A percentile compares a stretch with the other conserved stretches of the same genome.
Evolutionary conservation across 2,113 vertebrate genomes (phyloP).

Genomic region (Chaetura pelagica): DNA sequence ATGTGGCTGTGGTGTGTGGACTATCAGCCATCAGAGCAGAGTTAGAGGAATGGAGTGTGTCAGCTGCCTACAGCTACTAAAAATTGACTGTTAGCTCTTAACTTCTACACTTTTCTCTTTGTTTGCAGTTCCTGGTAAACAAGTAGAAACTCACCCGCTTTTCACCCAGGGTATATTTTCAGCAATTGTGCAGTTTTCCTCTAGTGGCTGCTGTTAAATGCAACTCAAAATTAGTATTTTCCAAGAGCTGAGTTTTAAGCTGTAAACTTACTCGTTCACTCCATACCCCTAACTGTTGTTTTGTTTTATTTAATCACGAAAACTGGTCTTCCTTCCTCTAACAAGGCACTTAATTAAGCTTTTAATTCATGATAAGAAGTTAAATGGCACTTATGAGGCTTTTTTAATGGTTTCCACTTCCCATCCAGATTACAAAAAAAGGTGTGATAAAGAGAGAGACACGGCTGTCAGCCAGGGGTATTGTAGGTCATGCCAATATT

Average conservation of each 20-base stretch:
- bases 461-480: conserved; percentile 76
- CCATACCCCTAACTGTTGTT: conserved; percentile 75
- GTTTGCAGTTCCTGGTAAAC: not conserved
- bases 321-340: conserved; percentile 73
- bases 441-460: conserved; percentile 64
- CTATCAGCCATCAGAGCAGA: not conserved
- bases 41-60: not conserved
- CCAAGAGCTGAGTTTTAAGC: conserved; percentile 44
- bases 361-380: conserved; percentile 81
- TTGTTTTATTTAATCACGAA: conserved; percentile 80
- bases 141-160: not conserved
- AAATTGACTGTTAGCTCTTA: not conserved
- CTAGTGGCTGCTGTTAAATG: conserved; percentile 41
- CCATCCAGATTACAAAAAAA: conserved; percentile 74
- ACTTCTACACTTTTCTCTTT: not conserved
- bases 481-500: conserved; percentile 80
- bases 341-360: conserved; percentile 78
- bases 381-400: conserved; percentile 73
- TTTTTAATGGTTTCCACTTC: conserved; percentile 76
- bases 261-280: conserved; percentile 68
- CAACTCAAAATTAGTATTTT: conserved; percentile 52
- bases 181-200: not conserved
- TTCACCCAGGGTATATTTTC: not conserved
- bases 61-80: not conserved
- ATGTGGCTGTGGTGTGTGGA: not conserved